Evolutionary conservation across 1,140 invertebrate genomes (phyloP).

Genomic region (Octopus sinensis): DNA sequence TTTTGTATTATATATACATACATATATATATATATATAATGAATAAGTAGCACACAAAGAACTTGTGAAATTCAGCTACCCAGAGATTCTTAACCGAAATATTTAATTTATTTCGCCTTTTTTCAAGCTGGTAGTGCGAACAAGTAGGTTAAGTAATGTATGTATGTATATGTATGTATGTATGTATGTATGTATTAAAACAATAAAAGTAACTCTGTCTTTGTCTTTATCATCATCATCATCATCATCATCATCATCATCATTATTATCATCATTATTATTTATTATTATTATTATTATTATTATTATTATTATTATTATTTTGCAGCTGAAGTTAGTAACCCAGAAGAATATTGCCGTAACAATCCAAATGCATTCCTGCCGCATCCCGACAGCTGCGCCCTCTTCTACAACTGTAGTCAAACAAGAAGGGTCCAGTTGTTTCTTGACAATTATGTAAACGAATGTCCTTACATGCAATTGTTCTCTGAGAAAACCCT

Average conservation of each 20-base stretch:
- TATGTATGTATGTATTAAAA: not conserved
- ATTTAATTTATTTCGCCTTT: too few species aligned
- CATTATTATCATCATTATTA: not conserved
- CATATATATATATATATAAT: too few species aligned
- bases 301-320: not conserved
- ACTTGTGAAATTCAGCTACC: too few species aligned
- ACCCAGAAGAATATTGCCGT: not conserved
- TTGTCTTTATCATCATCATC: not conserved
- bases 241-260: not conserved
- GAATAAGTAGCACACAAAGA: too few species aligned
- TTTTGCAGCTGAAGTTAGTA: not conserved
- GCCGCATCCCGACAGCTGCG: constrained; percentile 31
- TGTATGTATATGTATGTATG: too few species aligned
- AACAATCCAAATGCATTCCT: not conserved
- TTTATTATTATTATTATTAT: not conserved
- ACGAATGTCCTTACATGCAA: constrained; percentile 28
- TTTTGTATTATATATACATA: too few species aligned
- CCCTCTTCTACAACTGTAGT: constrained; percentile 31
- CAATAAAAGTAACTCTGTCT: not conserved
- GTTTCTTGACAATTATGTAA: constrained; percentile 17
- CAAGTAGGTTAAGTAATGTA: too few species aligned
- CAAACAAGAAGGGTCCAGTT: constrained; percentile 8
- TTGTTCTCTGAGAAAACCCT: constrained; percentile 24
- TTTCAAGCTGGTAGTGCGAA: too few species aligned
- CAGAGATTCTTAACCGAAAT: too few species aligned